Evolutionary conservation across 2,888 invertebrate genomes (phyloP).

Genomic region (Cerastoderma edule): DNA sequence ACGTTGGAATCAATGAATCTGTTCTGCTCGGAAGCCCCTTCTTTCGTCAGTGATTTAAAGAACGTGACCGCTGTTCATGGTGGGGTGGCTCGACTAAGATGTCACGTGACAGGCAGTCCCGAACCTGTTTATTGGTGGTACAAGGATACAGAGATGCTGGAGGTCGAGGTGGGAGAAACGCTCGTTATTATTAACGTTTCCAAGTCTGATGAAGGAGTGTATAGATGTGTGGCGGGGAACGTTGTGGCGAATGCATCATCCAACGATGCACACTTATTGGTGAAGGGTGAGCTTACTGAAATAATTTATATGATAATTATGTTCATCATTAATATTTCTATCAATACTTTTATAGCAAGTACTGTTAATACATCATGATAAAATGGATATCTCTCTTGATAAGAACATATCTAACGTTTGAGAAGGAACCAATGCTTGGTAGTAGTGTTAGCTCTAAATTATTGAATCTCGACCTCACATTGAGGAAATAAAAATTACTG

Average conservation of each 20-base stretch:
- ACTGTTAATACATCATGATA: too few relatives aligned
- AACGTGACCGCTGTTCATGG: conserved; percentile 34
- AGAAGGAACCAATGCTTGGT: too few relatives aligned
- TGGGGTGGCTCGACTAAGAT: conserved; percentile 12
- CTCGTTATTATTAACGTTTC: conserved; percentile 34
- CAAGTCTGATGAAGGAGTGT: conserved; percentile 25
- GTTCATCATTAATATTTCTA: too few relatives aligned
- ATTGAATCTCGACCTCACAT: too few relatives aligned
- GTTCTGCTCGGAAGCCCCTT: conserved; percentile 42
- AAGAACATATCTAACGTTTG: too few relatives aligned
- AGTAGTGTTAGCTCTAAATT: too few relatives aligned
- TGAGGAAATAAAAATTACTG: too few relatives aligned
- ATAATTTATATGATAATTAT: too few relatives aligned
- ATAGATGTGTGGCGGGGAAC: conserved; percentile 50
- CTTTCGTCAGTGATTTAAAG: neutral
- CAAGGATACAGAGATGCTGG: conserved; percentile 24
- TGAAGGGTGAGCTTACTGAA: too few relatives aligned
- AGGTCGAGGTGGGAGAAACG: neutral
- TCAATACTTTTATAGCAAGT: too few relatives aligned
- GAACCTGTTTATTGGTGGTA: conserved; percentile 47
- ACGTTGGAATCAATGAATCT: conserved; percentile 21
- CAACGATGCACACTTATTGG: conserved; percentile 13
- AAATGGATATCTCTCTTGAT: too few relatives aligned
- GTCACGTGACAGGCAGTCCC: conserved; percentile 40
- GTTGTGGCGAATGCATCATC: conserved; percentile 51